A percentile compares a stretch with the other conserved stretches of the same genome.
Evolutionary conservation across 1,140 invertebrate species (phyloP).

Genomic region (Rhynchophorus ferrugineus): DNA sequence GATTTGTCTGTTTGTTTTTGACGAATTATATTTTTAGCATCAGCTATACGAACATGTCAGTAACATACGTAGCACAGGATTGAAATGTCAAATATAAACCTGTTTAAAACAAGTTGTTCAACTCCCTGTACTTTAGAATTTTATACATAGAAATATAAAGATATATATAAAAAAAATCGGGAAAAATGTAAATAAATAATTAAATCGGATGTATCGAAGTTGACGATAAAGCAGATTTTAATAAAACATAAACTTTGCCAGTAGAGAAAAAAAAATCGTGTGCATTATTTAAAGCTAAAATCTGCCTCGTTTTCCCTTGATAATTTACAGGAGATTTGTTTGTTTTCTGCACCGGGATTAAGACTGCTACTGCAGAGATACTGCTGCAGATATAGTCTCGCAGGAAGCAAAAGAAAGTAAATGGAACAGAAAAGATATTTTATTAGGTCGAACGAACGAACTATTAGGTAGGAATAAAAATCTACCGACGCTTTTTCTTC

Average conservation of each 20-base stretch:
- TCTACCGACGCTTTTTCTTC: no score
- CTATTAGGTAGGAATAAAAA: no score
- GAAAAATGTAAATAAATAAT: no score
- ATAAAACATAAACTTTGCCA: conserved; percentile 5
- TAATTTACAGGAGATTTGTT: conserved; percentile 22
- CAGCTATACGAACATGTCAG: no score
- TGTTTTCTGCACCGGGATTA: conserved; percentile 20
- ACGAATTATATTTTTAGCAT: not conserved
- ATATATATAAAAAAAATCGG: no score
- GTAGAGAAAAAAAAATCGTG: conserved; percentile 14
- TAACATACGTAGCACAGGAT: no score
- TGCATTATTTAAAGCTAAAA: conserved; percentile 22
- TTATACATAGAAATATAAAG: no score
- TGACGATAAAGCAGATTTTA: not conserved
- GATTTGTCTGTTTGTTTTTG: not conserved
- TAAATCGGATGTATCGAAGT: no score
- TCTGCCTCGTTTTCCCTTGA: conserved; percentile 15
- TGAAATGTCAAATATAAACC: no score
- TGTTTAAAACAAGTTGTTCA: no score
- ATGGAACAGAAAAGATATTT: conserved; percentile 12
- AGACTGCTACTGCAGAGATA: conserved; percentile 16
- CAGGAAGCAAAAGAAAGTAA: conserved; percentile 16
- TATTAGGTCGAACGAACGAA: conserved; percentile 10
- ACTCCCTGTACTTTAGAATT: no score
- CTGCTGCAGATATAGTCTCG: conserved; percentile 13